Evolutionary conservation across 1,140 invertebrate species (phyloP).

Genomic region (Musca domestica): DNA sequence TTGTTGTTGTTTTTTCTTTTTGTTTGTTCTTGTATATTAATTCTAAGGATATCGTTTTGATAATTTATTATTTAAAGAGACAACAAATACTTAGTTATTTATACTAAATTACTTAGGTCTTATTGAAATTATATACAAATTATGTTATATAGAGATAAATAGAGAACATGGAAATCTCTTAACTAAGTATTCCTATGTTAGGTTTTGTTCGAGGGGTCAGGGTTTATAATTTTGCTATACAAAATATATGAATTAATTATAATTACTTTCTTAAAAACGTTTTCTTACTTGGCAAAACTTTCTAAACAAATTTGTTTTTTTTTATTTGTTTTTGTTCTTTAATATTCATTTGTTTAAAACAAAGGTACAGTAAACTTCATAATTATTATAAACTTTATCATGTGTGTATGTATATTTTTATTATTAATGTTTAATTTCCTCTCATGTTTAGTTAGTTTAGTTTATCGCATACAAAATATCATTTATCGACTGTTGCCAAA

Average conservation of each 20-base stretch:
- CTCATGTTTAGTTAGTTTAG: no score
- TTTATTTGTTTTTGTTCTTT: conserved; percentile 34
- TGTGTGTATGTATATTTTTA: not conserved
- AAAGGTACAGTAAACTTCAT: conserved; percentile 52
- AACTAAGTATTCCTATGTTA: no score
- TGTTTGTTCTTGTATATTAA: conserved; percentile 29
- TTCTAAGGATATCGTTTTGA: not conserved
- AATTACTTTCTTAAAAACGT: not conserved
- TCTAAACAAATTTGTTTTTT: conserved; percentile 17
- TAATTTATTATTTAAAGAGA: conserved; percentile 9
- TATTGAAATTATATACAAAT: conserved; percentile 48
- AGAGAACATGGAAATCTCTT: no score
- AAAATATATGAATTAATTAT: conserved; percentile 18
- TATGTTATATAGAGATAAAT: not conserved
- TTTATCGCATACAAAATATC: no score
- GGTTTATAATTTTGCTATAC: conserved; percentile 15
- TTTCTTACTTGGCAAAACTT: conserved; percentile 2
- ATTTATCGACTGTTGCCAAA: no score
- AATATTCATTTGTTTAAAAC: conserved; percentile 45
- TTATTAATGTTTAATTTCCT: not conserved
- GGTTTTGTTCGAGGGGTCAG: not conserved
- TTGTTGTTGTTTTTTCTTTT: conserved; percentile 25
- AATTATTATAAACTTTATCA: not conserved
- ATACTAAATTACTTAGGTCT: not conserved
- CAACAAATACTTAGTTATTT: conserved; percentile 14